Evolutionary conservation across 35 echinoderm and acorn worm genomes (phyloP).

Genomic region (Heliocidaris erythrogramma): DNA sequence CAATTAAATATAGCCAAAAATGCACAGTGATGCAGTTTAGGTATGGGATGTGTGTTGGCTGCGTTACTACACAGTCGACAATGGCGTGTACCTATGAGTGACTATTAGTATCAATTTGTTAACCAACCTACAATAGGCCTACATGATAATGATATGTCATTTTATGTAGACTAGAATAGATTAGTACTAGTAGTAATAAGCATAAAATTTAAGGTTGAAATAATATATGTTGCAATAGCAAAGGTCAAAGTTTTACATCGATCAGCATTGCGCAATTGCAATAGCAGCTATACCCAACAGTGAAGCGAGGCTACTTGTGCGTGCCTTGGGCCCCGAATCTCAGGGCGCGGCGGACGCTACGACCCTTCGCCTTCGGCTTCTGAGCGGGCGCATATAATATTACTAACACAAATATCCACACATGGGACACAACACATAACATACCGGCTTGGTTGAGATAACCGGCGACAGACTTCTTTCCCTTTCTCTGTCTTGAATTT

Average conservation of each 20-base stretch:
- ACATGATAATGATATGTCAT: too few relatives aligned
- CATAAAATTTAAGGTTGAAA: too few relatives aligned
- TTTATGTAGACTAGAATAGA: too few relatives aligned
- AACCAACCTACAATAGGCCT: too few relatives aligned
- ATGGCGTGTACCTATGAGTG: too few relatives aligned
- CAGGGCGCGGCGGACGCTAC: background rate
- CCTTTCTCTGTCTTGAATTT: background rate
- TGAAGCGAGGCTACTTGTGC: background rate
- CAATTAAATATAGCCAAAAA: too few relatives aligned
- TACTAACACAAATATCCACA: background rate
- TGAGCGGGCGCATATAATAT: background rate
- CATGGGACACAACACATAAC: conserved; percentile 3
- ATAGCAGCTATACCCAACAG: background rate
- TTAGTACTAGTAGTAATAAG: too few relatives aligned
- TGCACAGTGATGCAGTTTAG: too few relatives aligned
- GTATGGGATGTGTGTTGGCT: too few relatives aligned
- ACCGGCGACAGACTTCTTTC: background rate
- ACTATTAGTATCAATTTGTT: too few relatives aligned
- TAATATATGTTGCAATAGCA: background rate
- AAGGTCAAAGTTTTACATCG: background rate
- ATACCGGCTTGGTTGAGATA: background rate
- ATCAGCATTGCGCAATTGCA: background rate
- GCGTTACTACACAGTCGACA: too few relatives aligned
- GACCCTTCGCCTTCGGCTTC: too few relatives aligned
- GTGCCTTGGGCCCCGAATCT: background rate